Conservation (phyloP, 2,113 vertebrate species). For the Corythornis vintsioides region DNA sequence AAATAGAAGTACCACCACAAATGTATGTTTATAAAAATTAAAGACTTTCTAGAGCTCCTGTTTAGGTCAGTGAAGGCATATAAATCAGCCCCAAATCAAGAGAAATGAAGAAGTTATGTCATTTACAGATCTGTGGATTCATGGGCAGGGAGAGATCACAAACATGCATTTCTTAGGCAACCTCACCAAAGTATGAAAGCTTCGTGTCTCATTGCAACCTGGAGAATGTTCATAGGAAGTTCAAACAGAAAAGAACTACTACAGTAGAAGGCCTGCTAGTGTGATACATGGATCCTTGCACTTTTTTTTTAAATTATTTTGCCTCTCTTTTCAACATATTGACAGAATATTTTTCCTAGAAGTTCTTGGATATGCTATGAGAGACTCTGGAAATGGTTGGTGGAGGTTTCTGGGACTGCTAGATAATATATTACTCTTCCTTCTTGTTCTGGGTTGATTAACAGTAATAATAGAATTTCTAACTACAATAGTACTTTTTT, state of each 20-base stretch:
- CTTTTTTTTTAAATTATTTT: not conserved
- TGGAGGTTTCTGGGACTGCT: not conserved
- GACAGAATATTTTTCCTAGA: not conserved
- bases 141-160: not conserved
- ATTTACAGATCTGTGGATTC: not conserved
- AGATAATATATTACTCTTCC: not conserved
- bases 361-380: not conserved
- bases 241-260: not conserved
- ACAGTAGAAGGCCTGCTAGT: not conserved
- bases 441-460: not conserved
- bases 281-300: not conserved
- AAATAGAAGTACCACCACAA: not conserved
- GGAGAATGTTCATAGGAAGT: not conserved
- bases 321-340: not conserved
- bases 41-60: not conserved
- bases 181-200: not conserved
- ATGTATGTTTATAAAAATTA: not conserved
- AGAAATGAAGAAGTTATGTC: not conserved
- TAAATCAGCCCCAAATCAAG: not conserved
- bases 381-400: not conserved
- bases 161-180: not conserved
- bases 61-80: not conserved
- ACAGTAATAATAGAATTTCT: not conserved
- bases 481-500: not conserved
- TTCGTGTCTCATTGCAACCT: not conserved